Evolutionary conservation across 2,888 invertebrate species (phyloP), one percentile per base, ranked within the genome.

Genomic region (Polyommatus iphigenia): DNA sequence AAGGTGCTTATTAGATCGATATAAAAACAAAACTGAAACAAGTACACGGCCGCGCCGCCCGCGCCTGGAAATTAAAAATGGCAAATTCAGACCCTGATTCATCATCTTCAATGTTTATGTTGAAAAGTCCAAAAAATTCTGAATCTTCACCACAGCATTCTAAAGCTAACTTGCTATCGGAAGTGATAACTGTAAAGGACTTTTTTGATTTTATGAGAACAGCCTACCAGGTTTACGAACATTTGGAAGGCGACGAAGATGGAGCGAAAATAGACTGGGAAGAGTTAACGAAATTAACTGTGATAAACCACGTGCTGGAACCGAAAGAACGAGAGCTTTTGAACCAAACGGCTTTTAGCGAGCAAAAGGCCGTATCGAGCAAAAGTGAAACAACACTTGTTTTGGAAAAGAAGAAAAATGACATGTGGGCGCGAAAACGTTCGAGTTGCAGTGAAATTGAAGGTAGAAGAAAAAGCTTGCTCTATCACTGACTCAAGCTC

Each of bases 171-270:
- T 81, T 86, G 59, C 86, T 89, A 78, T 92, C 95, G 0, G 96
- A 96, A 87, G 94, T 96, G 50, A 95, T 96, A 76, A 95, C 96
- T 0, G 95, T 96, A 8, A 95, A 95, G 87, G 95, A 96, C 83
- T 96, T 97, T 85, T 95, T 97, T 83, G 96, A 96, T 85, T 96
- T 96, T 85, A 95, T 97, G 92, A 95, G 95, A 86, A 96, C 96
- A 8, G 96, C 96, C 0, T 97, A 96, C 88, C 96, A 96, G 90
- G 95, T 96, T 15, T 94, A 93, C 79, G 94, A 94, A 82, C 91
- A 93, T 82, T 84, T 91, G 80, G 92, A 90, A 88, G 92, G 87
- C 7, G 89, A 89, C 50, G 90, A 94, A 83, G 87, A 92, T 57
- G 88, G 88, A 3, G 82, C 87, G 0, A 94, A 91, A 82, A 92